phyloP scores from a whole-genome alignment of 2,888 invertebrate genomes.

The Caenorhabditis macrosperma region DNA sequence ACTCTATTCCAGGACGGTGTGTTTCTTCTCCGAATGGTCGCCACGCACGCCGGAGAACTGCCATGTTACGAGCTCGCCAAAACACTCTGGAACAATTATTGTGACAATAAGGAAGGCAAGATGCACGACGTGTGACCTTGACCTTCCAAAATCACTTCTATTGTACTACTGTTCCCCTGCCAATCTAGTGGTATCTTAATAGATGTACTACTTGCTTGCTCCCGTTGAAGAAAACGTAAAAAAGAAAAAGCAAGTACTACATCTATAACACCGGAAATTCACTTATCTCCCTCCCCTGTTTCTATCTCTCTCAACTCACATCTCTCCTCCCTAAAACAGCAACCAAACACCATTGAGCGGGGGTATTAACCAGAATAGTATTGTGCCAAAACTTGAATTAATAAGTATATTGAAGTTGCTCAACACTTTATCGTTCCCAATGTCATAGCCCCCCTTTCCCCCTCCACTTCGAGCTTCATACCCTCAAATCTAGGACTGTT shows the following conservation, averaged over 20 bases:
- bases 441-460: conserved; percentile 43
- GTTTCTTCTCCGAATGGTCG: conserved; percentile 80
- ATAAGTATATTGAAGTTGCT: conserved; percentile 33
- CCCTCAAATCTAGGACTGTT: conserved; percentile 4
- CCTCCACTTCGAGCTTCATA: no score
- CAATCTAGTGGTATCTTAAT: not conserved
- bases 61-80: conserved; percentile 80
- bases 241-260: not conserved
- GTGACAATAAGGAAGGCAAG: conserved; percentile 80
- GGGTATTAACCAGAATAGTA: conserved; percentile 28
- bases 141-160: not conserved
- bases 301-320: conserved; percentile 17
- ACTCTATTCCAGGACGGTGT: conserved; percentile 77
- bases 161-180: not conserved
- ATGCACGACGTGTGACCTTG: conserved; percentile 77
- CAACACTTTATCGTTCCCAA: conserved; percentile 45
- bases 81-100: conserved; percentile 79
- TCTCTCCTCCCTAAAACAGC: conserved; percentile 23
- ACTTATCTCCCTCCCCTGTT: conserved; percentile 42
- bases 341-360: conserved; percentile 14
- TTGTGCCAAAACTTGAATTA: conserved; percentile 11
- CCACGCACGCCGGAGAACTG: conserved; percentile 80
- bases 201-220: not conserved
- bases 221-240: not conserved
- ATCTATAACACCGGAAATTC: conserved; percentile 25